Conservation (phyloP, 2,113 vertebrate species). For the Hucho hucho region DNA sequence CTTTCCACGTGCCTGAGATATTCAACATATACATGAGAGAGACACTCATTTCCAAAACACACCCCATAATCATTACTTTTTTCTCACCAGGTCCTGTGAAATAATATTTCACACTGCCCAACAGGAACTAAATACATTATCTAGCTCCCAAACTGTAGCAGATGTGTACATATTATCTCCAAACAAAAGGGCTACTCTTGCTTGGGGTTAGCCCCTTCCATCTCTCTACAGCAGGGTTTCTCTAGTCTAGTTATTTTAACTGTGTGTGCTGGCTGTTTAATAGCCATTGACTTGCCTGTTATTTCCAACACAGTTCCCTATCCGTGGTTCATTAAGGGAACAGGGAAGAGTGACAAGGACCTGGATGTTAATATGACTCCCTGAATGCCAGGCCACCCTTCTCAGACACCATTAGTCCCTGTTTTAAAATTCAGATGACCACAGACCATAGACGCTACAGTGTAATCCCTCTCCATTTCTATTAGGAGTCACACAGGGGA, state of each 20-base stretch:
- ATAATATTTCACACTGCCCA: neutral
- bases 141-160: conserved; percentile 1
- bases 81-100: neutral
- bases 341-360: conserved; percentile 37
- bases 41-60: conserved; percentile 51
- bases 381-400: conserved; percentile 17
- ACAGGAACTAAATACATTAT: neutral
- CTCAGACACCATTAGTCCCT: conserved; percentile 45
- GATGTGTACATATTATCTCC: neutral
- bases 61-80: conserved; percentile 14
- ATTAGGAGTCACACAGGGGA: conserved; percentile 13
- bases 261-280: conserved; percentile 31
- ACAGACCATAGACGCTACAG: conserved; percentile 11
- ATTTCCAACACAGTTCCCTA: conserved; percentile 25
- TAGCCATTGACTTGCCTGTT: conserved; percentile 32
- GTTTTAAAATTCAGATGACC: conserved; percentile 47
- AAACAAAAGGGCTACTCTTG: conserved; percentile 9
- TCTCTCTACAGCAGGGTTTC: neutral
- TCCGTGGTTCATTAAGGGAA: conserved; percentile 48
- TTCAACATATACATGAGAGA: conserved; percentile 64
- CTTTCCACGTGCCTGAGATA: conserved; percentile 65
- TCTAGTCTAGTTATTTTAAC: neutral
- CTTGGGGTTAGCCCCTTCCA: neutral
- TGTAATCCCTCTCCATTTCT: conserved; percentile 29
- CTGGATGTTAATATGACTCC: conserved; percentile 47